Conservation (phyloP, 2,888 invertebrate genomes). For the Ernsta delagoae region DNA sequence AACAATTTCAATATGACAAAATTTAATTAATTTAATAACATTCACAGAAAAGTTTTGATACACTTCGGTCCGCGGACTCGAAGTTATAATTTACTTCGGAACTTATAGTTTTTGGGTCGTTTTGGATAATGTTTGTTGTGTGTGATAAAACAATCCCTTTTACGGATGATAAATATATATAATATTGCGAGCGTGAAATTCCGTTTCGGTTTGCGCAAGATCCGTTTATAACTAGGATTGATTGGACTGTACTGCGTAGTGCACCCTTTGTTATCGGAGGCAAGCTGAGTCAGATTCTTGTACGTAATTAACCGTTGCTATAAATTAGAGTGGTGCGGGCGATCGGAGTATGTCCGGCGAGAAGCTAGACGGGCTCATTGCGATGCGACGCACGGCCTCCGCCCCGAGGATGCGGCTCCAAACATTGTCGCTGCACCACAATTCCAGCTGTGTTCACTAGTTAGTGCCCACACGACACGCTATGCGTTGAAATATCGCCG, state of each 20-base stretch:
- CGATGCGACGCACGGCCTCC: conserved; percentile 57
- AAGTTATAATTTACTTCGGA: conserved; percentile 33
- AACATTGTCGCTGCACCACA: conserved; percentile 76
- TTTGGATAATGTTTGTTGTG: conserved; percentile 17
- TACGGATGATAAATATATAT: conserved; percentile 7
- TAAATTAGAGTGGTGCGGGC: conserved; percentile 63
- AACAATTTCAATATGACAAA: conserved; percentile 35
- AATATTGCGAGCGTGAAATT: background rate
- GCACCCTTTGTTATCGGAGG: conserved; percentile 52
- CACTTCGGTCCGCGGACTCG: conserved; percentile 19
- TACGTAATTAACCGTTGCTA: conserved; percentile 76
- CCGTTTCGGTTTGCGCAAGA: conserved; percentile 4
- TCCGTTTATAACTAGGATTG: conserved; percentile 42
- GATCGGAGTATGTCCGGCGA: conserved; percentile 44
- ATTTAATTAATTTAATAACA: conserved; percentile 38
- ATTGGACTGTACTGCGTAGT: conserved; percentile 42
- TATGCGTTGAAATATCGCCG: conserved; percentile 67
- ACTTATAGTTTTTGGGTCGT: conserved; percentile 27
- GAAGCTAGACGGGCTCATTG: conserved; percentile 57
- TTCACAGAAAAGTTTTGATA: conserved; percentile 35
- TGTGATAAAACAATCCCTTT: conserved; percentile 45
- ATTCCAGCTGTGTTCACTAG: conserved; percentile 74
- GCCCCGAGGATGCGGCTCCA: conserved; percentile 66
- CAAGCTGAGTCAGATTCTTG: conserved; percentile 69
- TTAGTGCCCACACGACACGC: conserved; percentile 67